Evolutionary conservation across 2,888 invertebrate genomes (phyloP).

Genomic region (Metalampra italica): DNA sequence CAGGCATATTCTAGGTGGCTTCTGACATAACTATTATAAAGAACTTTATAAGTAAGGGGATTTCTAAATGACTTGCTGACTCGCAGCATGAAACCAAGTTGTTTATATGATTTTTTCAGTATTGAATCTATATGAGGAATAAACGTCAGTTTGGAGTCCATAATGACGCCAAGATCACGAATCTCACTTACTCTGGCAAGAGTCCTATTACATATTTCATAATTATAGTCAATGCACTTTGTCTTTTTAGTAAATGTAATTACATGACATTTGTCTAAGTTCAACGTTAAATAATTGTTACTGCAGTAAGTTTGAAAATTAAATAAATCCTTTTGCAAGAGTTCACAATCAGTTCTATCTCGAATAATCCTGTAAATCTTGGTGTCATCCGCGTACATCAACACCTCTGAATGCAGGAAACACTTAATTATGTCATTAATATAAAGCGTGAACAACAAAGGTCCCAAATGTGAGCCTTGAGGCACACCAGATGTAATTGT

Average conservation of each 20-base stretch:
- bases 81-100: too few species aligned
- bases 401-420: background rate
- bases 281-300: background rate
- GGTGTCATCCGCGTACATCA: constrained; percentile 4
- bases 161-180: too few species aligned
- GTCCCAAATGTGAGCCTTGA: background rate
- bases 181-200: too few species aligned
- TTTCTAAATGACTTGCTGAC: too few species aligned
- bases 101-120: too few species aligned
- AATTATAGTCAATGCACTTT: background rate
- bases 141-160: too few species aligned
- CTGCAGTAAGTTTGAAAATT: background rate
- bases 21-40: too few species aligned
- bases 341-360: background rate
- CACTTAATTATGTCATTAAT: background rate
- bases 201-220: constrained; percentile 1
- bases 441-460: background rate
- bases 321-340: background rate
- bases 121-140: too few species aligned
- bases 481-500: background rate
- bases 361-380: constrained; percentile 1
- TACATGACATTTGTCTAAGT: background rate
- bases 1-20: too few species aligned
- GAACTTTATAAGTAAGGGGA: too few species aligned
- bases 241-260: constrained; percentile 2